phyloP scores from a whole-genome alignment of 2,888 invertebrate genomes.

The Caenorhabditis sp. region DNA sequence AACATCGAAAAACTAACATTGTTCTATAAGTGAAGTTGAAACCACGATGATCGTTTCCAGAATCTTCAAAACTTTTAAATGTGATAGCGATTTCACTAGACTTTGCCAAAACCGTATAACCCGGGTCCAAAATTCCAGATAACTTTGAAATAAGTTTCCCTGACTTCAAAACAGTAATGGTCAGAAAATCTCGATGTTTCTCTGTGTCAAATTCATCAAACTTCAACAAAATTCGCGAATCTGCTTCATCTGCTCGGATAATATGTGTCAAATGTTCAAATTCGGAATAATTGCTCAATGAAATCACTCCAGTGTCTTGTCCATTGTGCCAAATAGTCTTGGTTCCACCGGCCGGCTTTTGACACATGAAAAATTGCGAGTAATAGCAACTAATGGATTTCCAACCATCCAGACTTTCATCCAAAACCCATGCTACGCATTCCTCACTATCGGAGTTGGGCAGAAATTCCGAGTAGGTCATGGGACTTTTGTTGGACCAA shows the following conservation, averaged over 20 bases:
- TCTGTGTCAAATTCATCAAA: slow-evolving; percentile 35
- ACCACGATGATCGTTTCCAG: slow-evolving; percentile 12
- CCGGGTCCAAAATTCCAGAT: slow-evolving; percentile 15
- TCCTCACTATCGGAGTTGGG: slow-evolving; percentile 21
- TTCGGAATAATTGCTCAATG: slow-evolving; percentile 16
- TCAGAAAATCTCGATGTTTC: slow-evolving; percentile 28
- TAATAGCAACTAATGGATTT: slow-evolving; percentile 38
- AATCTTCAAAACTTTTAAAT: slow-evolving; percentile 21
- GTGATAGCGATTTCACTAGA: slow-evolving; percentile 20
- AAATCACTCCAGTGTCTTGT: neutral
- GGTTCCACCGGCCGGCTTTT: slow-evolving; percentile 23
- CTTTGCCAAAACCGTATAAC: slow-evolving; percentile 21
- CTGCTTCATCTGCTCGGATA: neutral
- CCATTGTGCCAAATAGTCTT: slow-evolving; percentile 18
- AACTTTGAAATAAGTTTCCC: slow-evolving; percentile 4
- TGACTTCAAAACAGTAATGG: slow-evolving; percentile 13
- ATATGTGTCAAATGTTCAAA: slow-evolving; percentile 30
- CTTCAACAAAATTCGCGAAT: slow-evolving; percentile 25
- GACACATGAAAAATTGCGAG: slow-evolving; percentile 45
- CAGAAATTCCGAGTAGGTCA: slow-evolving; percentile 22
- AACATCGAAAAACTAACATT: slow-evolving; percentile 14
- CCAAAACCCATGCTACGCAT: slow-evolving; percentile 38
- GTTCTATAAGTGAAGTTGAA: slow-evolving; percentile 18
- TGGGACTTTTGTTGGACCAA: slow-evolving; percentile 21
- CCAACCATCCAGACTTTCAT: slow-evolving; percentile 34